Conservation (phyloP, 2,888 invertebrate genomes). For the Leptinotarsa haldemani region DNA sequence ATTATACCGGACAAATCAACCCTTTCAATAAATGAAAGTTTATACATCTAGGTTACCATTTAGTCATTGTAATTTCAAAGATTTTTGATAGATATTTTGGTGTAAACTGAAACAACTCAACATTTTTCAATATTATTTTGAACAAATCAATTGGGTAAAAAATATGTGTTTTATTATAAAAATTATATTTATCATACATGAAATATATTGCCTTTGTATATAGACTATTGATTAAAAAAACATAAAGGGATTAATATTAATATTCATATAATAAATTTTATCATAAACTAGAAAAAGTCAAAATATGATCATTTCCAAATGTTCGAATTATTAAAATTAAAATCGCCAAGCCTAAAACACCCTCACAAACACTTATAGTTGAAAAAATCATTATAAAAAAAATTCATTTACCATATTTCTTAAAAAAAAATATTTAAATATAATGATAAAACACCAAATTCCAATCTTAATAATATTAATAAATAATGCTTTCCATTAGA, state of each 20-base stretch:
- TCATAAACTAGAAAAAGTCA: conserved; percentile 71
- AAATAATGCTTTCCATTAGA: neutral
- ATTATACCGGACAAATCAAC: no score
- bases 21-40: no score
- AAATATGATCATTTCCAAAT: conserved; percentile 75
- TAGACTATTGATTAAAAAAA: conserved; percentile 68
- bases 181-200: no score
- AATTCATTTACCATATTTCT: neutral
- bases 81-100: no score
- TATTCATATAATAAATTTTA: conserved; percentile 69
- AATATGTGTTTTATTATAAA: no score
- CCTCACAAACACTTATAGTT: conserved; percentile 65
- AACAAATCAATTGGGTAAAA: no score
- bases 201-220: no score
- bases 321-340: conserved; percentile 73
- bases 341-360: conserved; percentile 73
- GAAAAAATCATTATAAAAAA: neutral
- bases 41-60: no score
- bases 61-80: no score
- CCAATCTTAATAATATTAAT: neutral
- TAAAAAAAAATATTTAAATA: neutral
- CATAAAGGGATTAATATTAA: conserved; percentile 68
- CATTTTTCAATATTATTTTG: no score
- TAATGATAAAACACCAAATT: neutral
- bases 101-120: no score